Base-by-base conservation (phyloP, 2,888 invertebrate genomes). In the Tenodera sinensis region DNA sequence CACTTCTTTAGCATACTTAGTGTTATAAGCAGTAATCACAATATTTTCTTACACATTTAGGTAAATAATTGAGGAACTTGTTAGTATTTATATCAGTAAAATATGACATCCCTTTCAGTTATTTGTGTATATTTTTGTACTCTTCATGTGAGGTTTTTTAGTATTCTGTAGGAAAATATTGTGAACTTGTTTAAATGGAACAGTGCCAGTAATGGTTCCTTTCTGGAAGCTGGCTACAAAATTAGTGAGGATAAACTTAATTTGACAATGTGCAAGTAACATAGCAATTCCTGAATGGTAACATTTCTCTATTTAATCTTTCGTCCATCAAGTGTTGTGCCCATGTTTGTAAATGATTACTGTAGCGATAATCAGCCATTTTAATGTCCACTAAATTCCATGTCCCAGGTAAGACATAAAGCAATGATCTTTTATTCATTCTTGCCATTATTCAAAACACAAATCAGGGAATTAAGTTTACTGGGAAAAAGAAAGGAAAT, bases 261-360 rank as follows among this genome's bases (percentile, higher is more conserved):
- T 85, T 34, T 42, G 34, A 87, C 25, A 71, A 87, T 87, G 25
- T 34, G 34, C 30, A 28, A 30, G 34, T 30, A 82, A 83, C 27
- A 34, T 87, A 87, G 34, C 42, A 34, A 86, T 86, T 86, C 81
- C 15, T 86, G 86, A 86, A 86, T 86, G 86, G 86, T 86, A 86
- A 28, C 86, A 86, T 71, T 87, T 82, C 81, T 89, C 84, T 89
- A 88, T 88, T 89, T 89, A 88, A 89, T 85, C 89, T 89, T 89
- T 86, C 86, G 89, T 89, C 89, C 89, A 89, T 87, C 81, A 88
- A 88, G 88, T 88, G 47, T 83, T 86, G 87, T 88, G 71, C 81
- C 30, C 54, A 71, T 89, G 88, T 88, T 89, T 88, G 88, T 89
- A 89, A 89, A 83, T 88, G 88, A 88, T 88, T 83, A 86, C 84